Percentiles rank a stretch among this genome's conserved stretches.
These are phyloP conservation scores for Cantharis lateralis DNA, from an alignment of 2,888 invertebrate genomes.

Conservation along the genomic window DNA sequence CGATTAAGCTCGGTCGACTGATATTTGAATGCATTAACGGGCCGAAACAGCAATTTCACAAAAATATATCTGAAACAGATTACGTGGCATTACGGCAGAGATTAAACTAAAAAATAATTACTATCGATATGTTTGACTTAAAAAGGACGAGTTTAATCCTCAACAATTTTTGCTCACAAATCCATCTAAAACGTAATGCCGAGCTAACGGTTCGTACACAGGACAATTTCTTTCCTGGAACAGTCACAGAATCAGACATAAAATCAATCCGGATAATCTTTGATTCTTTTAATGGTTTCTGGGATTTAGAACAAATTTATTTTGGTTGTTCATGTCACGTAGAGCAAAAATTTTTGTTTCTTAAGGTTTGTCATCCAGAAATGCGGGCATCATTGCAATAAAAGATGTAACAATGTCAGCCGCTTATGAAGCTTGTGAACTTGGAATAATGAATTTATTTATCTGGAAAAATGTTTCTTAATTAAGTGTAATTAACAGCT, in stretches of 20 bases:
- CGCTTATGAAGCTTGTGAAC: too few species aligned
- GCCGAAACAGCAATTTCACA: neutral
- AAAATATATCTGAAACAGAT: neutral
- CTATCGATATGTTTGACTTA: neutral
- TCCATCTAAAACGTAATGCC: constrained; percentile 22
- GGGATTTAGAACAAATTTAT: constrained; percentile 35
- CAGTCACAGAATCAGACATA: constrained; percentile 46
- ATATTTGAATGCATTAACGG: neutral
- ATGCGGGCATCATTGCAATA: neutral
- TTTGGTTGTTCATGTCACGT: constrained; percentile 18
- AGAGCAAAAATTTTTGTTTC: neutral
- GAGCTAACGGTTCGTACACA: constrained; percentile 26
- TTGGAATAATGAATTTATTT: too few species aligned
- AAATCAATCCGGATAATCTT: constrained; percentile 53
- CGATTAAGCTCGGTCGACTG: neutral
- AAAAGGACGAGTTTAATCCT: neutral
- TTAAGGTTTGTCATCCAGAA: neutral
- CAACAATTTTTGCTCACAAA: neutral
- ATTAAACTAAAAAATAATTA: neutral
- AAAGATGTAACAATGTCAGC: too few species aligned
- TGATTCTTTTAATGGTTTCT: constrained; percentile 52
- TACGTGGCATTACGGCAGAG: neutral
- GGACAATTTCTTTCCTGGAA: constrained; percentile 25
- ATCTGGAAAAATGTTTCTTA: too few species aligned
- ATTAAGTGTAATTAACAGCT: too few species aligned